Conservation (phyloP, 2,888 invertebrate genomes). For the Lithophane socia region DNA sequence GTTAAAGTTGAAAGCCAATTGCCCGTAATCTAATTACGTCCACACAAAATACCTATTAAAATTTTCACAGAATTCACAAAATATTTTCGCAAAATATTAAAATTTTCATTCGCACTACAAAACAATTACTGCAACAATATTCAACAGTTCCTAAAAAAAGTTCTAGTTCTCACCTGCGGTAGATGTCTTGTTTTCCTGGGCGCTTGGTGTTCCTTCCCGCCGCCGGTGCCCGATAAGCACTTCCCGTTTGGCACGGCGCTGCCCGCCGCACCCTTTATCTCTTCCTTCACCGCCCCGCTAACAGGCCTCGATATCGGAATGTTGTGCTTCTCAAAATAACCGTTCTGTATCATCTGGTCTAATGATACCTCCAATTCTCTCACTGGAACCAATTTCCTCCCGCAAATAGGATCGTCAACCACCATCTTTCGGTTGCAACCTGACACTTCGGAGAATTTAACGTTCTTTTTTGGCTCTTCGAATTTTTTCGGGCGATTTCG, state of each 20-base stretch:
- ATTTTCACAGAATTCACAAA: not conserved
- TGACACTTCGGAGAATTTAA: constrained; percentile 89
- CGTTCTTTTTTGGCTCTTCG: constrained; percentile 87
- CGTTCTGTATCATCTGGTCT: constrained; percentile 89
- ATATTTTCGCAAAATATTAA: not conserved
- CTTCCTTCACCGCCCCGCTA: constrained; percentile 73
- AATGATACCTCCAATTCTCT: constrained; percentile 87
- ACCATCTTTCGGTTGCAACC: constrained; percentile 87
- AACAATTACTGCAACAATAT: not conserved
- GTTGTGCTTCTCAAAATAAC: constrained; percentile 88
- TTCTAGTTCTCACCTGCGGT: constrained; percentile 81
- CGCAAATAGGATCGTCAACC: constrained; percentile 85
- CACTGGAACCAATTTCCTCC: constrained; percentile 86
- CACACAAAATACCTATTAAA: not conserved
- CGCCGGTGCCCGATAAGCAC: constrained; percentile 77
- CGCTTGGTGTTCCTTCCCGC: constrained; percentile 73
- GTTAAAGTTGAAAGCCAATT: too few species aligned
- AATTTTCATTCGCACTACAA: not conserved
- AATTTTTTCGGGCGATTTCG: constrained; percentile 76
- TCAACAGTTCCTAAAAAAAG: constrained; percentile 24
- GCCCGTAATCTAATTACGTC: too few species aligned
- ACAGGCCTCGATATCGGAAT: constrained; percentile 83
- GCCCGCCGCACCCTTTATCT: constrained; percentile 68
- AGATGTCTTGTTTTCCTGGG: constrained; percentile 82
- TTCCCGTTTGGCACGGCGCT: constrained; percentile 82